Evolutionary conservation across 2,113 vertebrate species (phyloP), one percentile per base, ranked within the genome.

Genomic region (Sakesphorus luctuosus): DNA sequence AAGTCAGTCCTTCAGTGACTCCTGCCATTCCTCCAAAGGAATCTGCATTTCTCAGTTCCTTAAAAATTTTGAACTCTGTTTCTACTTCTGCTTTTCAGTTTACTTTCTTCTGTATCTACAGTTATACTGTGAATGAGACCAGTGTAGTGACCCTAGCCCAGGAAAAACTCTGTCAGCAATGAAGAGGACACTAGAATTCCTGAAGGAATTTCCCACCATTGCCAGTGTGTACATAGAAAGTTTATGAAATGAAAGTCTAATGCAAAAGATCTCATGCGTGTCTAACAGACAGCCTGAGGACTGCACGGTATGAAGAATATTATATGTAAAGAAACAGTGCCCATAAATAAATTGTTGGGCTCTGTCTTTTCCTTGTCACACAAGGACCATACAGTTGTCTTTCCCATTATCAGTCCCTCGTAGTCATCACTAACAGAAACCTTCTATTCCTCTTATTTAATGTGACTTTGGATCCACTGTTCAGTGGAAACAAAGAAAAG

Each of bases 371-470:
- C 36, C 46, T 86, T 87, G 73, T 94, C 91, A 78, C 76, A 75
- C 26, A 20, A 80, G 68, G 35, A 13, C 62, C 52, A 19, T 13
- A 15, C 44, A 36, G 13, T 52, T 86, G 20, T 80, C 75, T 91
- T 86, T 67, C 43, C 72, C 47, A 47, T 81, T 91, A 67, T 85
- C 82, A 84, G 79, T 40, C 38, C 29, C 35, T 0, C 0, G 85
- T n/a, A 91, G 83, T 75, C 82, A 88, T 33, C 75, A 29, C 79
- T 61, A 86, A 36, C 61, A 84, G 79, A 72, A 94, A 55, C 53
- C 31, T 71, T 66, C 72, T 90, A 36, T 92, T 94, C 21, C 43
- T 90, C 40, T 92, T 95, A 86, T 87, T 93, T 83, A 93, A 92
- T 71, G 65, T 91, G 90, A 90, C 85, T 73, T 71, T 86, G 44